Conservation (phyloP, 2,113 vertebrate species). For the Sinocyclocheilus rhinocerous region DNA sequence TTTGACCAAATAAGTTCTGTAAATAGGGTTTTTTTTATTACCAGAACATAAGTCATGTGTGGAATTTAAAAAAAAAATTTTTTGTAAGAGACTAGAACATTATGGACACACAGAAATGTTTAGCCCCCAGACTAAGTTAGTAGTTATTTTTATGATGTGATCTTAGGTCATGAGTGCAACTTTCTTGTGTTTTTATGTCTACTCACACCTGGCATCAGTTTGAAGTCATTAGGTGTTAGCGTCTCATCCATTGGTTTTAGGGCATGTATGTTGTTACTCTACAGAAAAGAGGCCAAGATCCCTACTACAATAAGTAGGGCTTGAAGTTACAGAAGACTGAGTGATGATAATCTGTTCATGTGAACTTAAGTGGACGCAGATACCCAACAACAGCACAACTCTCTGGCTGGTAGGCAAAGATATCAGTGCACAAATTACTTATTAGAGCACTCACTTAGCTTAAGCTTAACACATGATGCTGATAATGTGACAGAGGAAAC, state of each 20-base stretch:
- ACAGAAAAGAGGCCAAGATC: neutral
- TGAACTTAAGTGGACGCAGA: conserved; percentile 47
- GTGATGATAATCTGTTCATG: conserved; percentile 46
- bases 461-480: neutral
- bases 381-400: conserved; percentile 36
- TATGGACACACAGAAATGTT: neutral
- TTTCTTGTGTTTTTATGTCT: neutral
- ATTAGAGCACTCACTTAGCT: neutral
- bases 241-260: neutral
- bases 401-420: conserved; percentile 11
- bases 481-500: neutral
- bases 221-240: neutral
- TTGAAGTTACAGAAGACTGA: conserved; percentile 3
- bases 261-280: neutral
- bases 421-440: neutral
- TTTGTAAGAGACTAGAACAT: neutral
- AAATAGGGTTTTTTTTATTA: neutral
- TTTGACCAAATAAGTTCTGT: conserved; percentile 30
- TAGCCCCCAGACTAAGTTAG: neutral
- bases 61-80: neutral
- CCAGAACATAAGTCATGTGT: neutral
- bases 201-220: conserved; percentile 5
- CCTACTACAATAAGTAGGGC: neutral
- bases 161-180: too few species aligned
- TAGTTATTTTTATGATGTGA: too few species aligned